Base-by-base conservation (phyloP, 2,113 vertebrate genomes). In the Pavo muticus region DNA sequence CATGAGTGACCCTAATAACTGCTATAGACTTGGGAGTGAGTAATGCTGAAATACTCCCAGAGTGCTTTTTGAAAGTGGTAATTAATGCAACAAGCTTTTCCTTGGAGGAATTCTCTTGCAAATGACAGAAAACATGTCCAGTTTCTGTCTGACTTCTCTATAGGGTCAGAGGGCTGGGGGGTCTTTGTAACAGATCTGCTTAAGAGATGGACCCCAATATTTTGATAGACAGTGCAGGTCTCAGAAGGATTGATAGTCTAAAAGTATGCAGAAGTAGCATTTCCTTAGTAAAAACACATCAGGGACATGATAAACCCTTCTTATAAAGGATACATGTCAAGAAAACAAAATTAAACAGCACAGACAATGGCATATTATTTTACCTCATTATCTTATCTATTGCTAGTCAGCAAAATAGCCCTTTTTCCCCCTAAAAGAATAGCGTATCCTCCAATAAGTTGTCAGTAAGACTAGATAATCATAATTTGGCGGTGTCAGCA, bases 161-260 rank as follows among this genome's bases (percentile, higher is more conserved):
- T 48, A 85, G 47, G 35, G 9, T 2, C 60, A 24, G 39, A 29
- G 11, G 18, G 14, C 59, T 61, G 74, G 35, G 4, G 23, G 27
- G 12, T 23, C 32, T 11, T 77, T 14, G 60, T n/a, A 21, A 27
- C 9, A 82, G 23, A 13, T 67, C 40, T 61, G 39, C 57, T 71
- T 60, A 44, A 0, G 1, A 91, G 74, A 52, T 1, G 5, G 0
- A 4, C 30, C 32, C 27, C 52, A 32, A 2, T 64, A 20, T 60
- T 70, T 84, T 79, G 54, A 30, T 76, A 59, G 47, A 61, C 37
- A 12, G 3, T 21, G 20, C 35, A 78, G 4, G 11, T 84, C 48
- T 84, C 44, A 39, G 14, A 80, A 65, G 12, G 18, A 42, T 30
- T 61, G 39, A 84, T 29, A 79, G 29, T 6, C 57, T 21, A 80